Conservation (phyloP, 2,888 invertebrate genomes). For the Frankliniella intonsa region DNA sequence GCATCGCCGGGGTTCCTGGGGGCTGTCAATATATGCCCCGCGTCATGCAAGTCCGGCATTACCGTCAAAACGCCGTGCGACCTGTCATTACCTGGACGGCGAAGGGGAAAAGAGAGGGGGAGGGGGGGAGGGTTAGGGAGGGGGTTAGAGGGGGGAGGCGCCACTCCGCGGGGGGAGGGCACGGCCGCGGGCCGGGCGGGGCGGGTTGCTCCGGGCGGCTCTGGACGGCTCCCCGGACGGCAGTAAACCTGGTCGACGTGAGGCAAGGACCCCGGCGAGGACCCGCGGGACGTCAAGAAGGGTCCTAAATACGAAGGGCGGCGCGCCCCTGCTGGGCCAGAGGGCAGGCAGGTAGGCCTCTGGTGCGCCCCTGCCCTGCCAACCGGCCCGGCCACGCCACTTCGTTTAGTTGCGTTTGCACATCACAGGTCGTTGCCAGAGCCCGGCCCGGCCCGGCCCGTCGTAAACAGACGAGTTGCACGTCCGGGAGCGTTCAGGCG, state of each 20-base stretch:
- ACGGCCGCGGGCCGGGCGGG: not conserved
- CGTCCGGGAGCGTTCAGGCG: too few relatives aligned
- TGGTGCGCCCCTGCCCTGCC: not conserved
- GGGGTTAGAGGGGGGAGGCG: not conserved
- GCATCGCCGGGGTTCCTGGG: not conserved
- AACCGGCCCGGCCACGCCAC: not conserved
- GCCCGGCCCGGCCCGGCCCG: not conserved
- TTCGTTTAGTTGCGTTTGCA: not conserved
- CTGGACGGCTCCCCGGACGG: not conserved
- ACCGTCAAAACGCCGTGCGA: not conserved
- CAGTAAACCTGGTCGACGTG: too few relatives aligned
- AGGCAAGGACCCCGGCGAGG: too few relatives aligned
- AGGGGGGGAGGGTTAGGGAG: not conserved
- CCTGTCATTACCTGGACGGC: not conserved
- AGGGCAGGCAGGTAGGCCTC: not conserved
- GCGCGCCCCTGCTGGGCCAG: not conserved
- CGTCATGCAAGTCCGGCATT: constrained; percentile 6
- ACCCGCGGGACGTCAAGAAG: not conserved
- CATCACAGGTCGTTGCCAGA: not conserved
- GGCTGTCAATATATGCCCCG: constrained; percentile 1
- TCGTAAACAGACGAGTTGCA: not conserved
- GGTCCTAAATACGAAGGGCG: not conserved
- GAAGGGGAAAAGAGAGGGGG: not conserved
- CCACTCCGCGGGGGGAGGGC: too few relatives aligned
- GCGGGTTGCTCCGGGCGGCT: not conserved